These are phyloP conservation scores for Philereme transversata DNA, from an alignment of 2,888 invertebrate species.

Conservation along the genomic window DNA sequence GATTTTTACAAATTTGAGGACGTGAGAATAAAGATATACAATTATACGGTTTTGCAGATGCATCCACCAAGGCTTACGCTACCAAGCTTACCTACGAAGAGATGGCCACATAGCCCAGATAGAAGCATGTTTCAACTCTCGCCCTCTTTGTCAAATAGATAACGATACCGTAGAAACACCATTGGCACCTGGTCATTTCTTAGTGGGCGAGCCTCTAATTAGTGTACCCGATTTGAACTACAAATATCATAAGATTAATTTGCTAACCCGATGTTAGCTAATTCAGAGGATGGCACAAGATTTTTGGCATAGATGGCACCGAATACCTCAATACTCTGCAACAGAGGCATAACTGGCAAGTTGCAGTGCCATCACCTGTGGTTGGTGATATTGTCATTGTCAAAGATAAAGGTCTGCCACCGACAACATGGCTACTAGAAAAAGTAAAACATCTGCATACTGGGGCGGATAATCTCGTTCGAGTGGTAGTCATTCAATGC, in stretches of 20 bases:
- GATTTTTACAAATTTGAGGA: constrained; percentile 9
- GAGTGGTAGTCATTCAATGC: constrained; percentile 38
- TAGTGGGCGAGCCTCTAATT: constrained; percentile 18
- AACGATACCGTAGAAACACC: background rate
- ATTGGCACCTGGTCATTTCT: constrained; percentile 17
- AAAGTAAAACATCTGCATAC: constrained; percentile 30
- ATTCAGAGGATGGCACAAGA: constrained; percentile 40
- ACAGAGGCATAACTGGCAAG: constrained; percentile 41
- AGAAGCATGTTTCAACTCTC: constrained; percentile 25
- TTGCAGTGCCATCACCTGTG: constrained; percentile 15
- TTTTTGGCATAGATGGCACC: constrained; percentile 41
- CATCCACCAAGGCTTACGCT: too few relatives aligned
- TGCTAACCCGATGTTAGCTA: constrained; percentile 37
- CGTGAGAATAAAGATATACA: too few relatives aligned
- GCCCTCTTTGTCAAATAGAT: constrained; percentile 8
- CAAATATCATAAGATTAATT: constrained; percentile 1
- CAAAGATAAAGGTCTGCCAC: constrained; percentile 33
- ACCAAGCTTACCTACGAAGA: constrained; percentile 28
- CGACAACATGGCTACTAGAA: constrained; percentile 33
- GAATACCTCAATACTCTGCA: constrained; percentile 40
- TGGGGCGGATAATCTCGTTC: constrained; percentile 32
- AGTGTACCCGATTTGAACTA: constrained; percentile 7
- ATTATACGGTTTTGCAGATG: too few relatives aligned
- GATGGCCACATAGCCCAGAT: constrained; percentile 12
- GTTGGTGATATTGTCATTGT: constrained; percentile 30